These are phyloP conservation scores for Sinocyclocheilus anophthalmus DNA, from an alignment of 2,113 vertebrate genomes.

Conservation along the genomic window DNA sequence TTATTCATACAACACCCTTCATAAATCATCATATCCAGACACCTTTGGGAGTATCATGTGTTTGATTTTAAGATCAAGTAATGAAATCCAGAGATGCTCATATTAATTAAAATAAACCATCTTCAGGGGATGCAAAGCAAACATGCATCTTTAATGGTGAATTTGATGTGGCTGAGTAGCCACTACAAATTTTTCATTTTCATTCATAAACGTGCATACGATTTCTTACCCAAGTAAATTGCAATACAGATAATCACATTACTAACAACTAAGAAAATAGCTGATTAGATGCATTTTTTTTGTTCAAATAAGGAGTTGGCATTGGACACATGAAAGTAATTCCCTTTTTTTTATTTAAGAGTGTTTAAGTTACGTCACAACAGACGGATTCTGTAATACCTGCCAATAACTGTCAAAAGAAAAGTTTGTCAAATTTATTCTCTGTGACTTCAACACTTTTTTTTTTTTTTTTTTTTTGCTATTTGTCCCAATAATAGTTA, in stretches of 20 bases:
- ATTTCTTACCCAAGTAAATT: background rate
- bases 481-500: background rate
- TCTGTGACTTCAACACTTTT: background rate
- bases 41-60: conserved; percentile 59
- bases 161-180: background rate
- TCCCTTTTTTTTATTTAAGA: background rate
- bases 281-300: background rate
- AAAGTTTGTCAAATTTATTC: background rate
- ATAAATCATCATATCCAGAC: conserved; percentile 48
- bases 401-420: background rate
- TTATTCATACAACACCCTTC: conserved; percentile 40
- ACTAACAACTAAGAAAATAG: background rate
- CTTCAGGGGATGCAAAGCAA: conserved; percentile 57
- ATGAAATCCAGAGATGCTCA: conserved; percentile 60
- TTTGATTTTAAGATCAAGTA: conserved; percentile 67
- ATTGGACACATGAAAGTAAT: background rate
- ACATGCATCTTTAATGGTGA: background rate
- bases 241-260: background rate
- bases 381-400: background rate
- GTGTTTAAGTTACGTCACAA: background rate
- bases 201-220: background rate
- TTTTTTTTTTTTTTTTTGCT: background rate
- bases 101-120: conserved; percentile 51
- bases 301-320: background rate
- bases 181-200: background rate